phyloP scores from a whole-genome alignment of 2,797 vertebrate species.

The Dallia pectoralis region DNA sequence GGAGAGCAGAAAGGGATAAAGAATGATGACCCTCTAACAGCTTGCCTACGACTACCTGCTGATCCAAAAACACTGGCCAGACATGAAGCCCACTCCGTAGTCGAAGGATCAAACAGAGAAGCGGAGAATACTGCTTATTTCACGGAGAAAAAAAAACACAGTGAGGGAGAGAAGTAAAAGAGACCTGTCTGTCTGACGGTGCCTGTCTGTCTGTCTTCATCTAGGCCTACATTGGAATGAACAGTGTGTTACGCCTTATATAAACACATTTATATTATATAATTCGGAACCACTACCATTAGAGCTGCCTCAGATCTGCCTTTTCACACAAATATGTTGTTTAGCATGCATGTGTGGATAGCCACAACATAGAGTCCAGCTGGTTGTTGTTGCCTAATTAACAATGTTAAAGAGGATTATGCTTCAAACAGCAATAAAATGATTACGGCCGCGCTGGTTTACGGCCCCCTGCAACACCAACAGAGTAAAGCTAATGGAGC shows the following conservation, averaged over 20 bases:
- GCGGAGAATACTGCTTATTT: slow-evolving; percentile 84
- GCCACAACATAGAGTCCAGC: slow-evolving; percentile 66
- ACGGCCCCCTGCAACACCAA: slow-evolving; percentile 45
- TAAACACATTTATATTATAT: slow-evolving; percentile 15
- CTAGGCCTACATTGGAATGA: background rate
- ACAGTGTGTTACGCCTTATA: background rate
- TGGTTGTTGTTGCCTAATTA: slow-evolving; percentile 74
- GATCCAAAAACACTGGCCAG: slow-evolving; percentile 97
- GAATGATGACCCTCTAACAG: slow-evolving; percentile 90
- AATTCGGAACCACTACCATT: background rate
- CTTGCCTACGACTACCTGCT: slow-evolving; percentile 95
- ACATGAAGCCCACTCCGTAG: slow-evolving; percentile 84
- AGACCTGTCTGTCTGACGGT: background rate
- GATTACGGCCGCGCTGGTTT: slow-evolving; percentile 17
- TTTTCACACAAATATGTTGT: slow-evolving; percentile 53
- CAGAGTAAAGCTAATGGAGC: slow-evolving; percentile 47
- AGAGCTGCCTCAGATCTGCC: slow-evolving; percentile 50
- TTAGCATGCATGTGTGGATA: slow-evolving; percentile 57
- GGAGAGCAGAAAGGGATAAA: slow-evolving; percentile 68
- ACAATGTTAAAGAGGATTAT: slow-evolving; percentile 73
- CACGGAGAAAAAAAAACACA: slow-evolving; percentile 42
- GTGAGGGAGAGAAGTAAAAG: background rate
- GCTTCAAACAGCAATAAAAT: slow-evolving; percentile 65
- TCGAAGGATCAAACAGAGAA: slow-evolving; percentile 90
- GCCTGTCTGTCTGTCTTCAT: background rate